Conservation (phyloP, 1,140 invertebrate genomes). For the Brachionus sp. region DNA sequence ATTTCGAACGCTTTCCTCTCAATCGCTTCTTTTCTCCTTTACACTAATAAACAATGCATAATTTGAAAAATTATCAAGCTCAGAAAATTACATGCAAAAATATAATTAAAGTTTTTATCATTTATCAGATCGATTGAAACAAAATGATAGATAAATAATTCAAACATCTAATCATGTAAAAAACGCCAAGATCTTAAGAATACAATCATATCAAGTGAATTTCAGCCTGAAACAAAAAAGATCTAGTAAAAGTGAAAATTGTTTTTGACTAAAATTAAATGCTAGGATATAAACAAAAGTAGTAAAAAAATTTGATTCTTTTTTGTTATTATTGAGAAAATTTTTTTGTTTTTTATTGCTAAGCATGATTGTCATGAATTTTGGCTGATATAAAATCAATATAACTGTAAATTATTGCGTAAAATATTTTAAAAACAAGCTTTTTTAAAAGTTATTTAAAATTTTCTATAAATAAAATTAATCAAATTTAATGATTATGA, state of each 20-base stretch:
- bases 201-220: background rate
- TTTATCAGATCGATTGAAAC: slow-evolving; percentile 8
- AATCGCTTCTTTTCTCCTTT: background rate
- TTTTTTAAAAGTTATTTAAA: background rate
- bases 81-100: background rate
- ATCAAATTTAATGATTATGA: background rate
- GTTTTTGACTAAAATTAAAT: background rate
- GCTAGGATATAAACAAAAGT: background rate
- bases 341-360: background rate
- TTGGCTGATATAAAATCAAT: background rate
- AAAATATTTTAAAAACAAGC: background rate
- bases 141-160: slow-evolving; percentile 1
- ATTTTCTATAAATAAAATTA: background rate
- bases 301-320: background rate
- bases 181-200: background rate
- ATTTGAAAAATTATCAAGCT: background rate
- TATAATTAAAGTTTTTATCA: background rate
- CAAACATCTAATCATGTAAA: background rate
- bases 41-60: background rate
- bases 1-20: background rate
- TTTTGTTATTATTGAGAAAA: background rate
- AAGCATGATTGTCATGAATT: background rate
- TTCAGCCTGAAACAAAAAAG: background rate
- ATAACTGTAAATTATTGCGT: background rate
- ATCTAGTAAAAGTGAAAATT: background rate